These are phyloP conservation scores for Montipora foliosa DNA, from an alignment of 64 coral and sea anemone species.

Conservation along the genomic window DNA sequence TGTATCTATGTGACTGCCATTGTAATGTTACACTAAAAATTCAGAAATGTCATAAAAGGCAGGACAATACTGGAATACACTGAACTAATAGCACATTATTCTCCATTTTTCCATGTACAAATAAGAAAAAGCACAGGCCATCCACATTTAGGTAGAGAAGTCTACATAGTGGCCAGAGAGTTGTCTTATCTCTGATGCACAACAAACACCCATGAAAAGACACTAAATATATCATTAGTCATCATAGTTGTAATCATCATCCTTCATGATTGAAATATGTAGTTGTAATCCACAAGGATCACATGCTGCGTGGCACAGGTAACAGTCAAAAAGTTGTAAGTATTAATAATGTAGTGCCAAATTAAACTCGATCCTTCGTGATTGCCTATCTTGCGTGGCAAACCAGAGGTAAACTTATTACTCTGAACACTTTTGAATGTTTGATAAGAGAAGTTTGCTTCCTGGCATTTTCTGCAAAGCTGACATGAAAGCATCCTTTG, in stretches of 20 bases:
- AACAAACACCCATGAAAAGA: conserved; percentile 13
- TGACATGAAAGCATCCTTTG: conserved; percentile 45
- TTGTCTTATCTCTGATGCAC: not conserved
- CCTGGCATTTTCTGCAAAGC: conserved; percentile 64
- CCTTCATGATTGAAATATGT: not conserved
- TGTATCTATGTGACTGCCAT: too few species aligned
- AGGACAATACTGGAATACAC: too few species aligned
- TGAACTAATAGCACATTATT: too few species aligned
- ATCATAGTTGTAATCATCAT: conserved; percentile 5
- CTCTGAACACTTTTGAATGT: conserved; percentile 60
- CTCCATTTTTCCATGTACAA: not conserved
- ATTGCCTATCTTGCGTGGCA: not conserved
- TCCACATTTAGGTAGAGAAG: conserved; percentile 1
- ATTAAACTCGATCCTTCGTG: not conserved
- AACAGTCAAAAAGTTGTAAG: too few species aligned
- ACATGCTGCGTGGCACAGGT: too few species aligned
- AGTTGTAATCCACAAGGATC: too few species aligned
- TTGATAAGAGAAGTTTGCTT: conserved; percentile 57
- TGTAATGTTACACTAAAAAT: too few species aligned
- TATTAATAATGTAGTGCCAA: not conserved
- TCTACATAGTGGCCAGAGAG: not conserved
- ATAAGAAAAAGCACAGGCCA: not conserved
- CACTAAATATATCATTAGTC: conserved; percentile 8
- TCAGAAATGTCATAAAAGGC: too few species aligned
- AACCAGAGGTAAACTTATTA: conserved; percentile 27